Evolutionary conservation across 1,140 invertebrate genomes (phyloP), one percentile per base, ranked within the genome.

Genomic region (Drosophila athabasca): DNA sequence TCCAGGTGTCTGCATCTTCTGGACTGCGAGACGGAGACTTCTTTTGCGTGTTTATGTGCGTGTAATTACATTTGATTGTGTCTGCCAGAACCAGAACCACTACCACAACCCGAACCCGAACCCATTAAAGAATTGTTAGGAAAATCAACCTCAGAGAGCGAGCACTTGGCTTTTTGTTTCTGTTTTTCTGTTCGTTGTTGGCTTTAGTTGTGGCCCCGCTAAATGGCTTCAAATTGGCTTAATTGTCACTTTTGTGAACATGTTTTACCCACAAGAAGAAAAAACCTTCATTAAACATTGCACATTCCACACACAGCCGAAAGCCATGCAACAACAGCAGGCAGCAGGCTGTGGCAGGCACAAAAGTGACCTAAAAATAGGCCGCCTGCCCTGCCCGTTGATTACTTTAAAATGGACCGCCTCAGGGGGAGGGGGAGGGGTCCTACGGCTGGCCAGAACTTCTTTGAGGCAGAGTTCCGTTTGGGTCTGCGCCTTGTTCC

Each of bases 51-150:
- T 87, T 87, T 88, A 87, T 87, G 83, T 88, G 83, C 82, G 82
- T 87, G 82, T 87, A 87, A 87, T 87, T 87, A 87, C 82, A 67
- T 87, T 88, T 87, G 82, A 87, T 85, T 85, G 81, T 85, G 35
- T 7, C 6, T 7, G 8, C 31, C 0, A 8, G 8, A 31, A 9
- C 7, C 31, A 13, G 9, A 39, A 4, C 3, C 31, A 11, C 9
- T 0, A 11, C 3, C 31, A 35, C 9, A 3, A 35, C 8, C 9
- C 11, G 35, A 39, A 13, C 35, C 35, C 72, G 45, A 61, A 35
- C 11, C 78, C 77, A 76, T 73, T 80, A 83, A 79, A 72, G 59
- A 75, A 70, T 77, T 76, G 73, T 76, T 76, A 62, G 51, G 51
- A 51, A 72, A 71, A 75, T 74, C 71, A 65, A 75, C 41, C 58